Percentiles rank a stretch among this genome's conserved stretches.
Evolutionary conservation across 1,140 invertebrate genomes (phyloP).

Genomic region (Conus ventricosus): DNA sequence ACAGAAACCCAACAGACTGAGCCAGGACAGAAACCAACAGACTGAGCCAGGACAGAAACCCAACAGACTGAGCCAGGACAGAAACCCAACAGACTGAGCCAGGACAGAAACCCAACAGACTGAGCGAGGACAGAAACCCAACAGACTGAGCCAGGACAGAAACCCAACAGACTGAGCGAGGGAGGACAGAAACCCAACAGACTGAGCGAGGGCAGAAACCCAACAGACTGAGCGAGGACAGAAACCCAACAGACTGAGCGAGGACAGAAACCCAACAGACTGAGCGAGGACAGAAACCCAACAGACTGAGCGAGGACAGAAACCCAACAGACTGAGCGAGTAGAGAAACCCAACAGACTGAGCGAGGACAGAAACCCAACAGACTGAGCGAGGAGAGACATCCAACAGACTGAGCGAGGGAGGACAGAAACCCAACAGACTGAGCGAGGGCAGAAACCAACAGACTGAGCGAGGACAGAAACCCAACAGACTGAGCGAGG

Average conservation of each 20-base stretch:
- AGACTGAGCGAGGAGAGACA: background rate
- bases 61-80: too few relatives aligned
- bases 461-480: too few relatives aligned
- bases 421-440: background rate
- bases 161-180: background rate
- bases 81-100: too few relatives aligned
- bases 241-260: background rate
- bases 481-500: background rate
- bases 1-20: background rate
- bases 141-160: too few relatives aligned
- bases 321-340: background rate
- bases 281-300: background rate
- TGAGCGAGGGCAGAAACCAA: too few relatives aligned
- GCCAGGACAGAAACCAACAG: too few relatives aligned
- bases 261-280: background rate
- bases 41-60: too few relatives aligned
- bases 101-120: background rate
- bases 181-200: background rate
- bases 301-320: too few relatives aligned
- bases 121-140: background rate
- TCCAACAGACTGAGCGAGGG: too few relatives aligned
- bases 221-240: too few relatives aligned
- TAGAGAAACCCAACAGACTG: background rate
- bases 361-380: background rate
- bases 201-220: background rate